phyloP scores from a whole-genome alignment of 1,140 invertebrate species.

The Homarus americanus region DNA sequence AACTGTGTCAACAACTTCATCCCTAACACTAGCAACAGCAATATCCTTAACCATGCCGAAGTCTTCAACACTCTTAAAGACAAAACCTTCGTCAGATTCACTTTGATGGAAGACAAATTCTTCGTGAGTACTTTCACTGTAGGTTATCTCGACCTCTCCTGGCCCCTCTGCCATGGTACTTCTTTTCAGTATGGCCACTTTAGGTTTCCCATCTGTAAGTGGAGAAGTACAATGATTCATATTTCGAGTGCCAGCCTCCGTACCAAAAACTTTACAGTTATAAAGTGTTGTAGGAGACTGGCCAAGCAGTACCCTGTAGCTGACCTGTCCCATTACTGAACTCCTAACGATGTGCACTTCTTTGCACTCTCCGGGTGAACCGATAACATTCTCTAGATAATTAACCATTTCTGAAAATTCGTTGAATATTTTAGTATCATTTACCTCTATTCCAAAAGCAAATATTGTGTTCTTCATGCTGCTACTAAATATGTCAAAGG shows the following conservation, averaged over 20 bases:
- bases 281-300: slow-evolving; percentile 53
- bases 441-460: slow-evolving; percentile 21
- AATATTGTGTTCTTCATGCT: not conserved
- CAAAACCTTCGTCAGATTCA: too few species aligned
- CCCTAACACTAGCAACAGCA: not conserved
- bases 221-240: slow-evolving; percentile 22
- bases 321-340: not conserved
- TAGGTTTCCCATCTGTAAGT: slow-evolving; percentile 14
- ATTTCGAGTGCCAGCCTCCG: slow-evolving; percentile 5
- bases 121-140: too few species aligned
- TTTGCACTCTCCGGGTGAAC: slow-evolving; percentile 40
- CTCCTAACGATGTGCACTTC: slow-evolving; percentile 38
- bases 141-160: too few species aligned
- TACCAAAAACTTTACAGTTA: slow-evolving; percentile 56
- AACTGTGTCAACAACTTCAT: not conserved
- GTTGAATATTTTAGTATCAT: slow-evolving; percentile 9
- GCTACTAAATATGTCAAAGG: not conserved
- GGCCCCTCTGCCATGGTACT: not conserved
- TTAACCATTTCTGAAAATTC: slow-evolving; percentile 26
- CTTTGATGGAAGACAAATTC: too few species aligned
- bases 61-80: too few species aligned
- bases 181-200: slow-evolving; percentile 4
- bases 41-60: not conserved
- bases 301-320: slow-evolving; percentile 34
- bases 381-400: slow-evolving; percentile 31